Conservation (phyloP, 2,888 invertebrate genomes). For the Chironomus tentans region DNA sequence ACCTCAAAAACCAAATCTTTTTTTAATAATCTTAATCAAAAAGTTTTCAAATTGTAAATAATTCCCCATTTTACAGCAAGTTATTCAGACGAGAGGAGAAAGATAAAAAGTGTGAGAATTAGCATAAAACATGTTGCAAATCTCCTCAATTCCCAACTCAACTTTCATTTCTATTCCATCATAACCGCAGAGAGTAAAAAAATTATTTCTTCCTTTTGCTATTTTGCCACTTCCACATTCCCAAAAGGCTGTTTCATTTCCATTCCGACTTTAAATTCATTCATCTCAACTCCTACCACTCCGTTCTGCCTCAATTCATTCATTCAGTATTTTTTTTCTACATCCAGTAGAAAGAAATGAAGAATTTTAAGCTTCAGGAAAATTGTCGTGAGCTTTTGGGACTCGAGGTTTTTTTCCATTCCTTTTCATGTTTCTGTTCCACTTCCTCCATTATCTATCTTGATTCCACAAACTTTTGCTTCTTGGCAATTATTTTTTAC, state of each 20-base stretch:
- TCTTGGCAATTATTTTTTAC: background rate
- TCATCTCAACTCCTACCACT: background rate
- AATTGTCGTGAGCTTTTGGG: background rate
- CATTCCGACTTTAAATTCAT: background rate
- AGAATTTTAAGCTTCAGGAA: background rate
- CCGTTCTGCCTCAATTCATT: too few relatives aligned
- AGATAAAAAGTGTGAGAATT: background rate
- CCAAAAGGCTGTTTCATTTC: too few relatives aligned
- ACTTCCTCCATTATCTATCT: background rate
- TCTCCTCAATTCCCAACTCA: background rate
- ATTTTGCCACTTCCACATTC: too few relatives aligned
- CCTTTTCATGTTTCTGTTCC: background rate
- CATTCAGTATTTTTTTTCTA: too few relatives aligned
- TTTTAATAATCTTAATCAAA: background rate
- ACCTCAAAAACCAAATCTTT: background rate
- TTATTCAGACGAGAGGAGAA: background rate
- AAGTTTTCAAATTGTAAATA: background rate
- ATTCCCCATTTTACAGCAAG: background rate
- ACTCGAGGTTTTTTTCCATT: background rate
- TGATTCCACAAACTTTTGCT: background rate
- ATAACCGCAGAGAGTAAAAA: background rate
- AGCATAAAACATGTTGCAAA: background rate
- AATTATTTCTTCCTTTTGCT: too few relatives aligned
- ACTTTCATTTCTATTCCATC: background rate
- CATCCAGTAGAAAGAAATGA: background rate